Base-by-base conservation (phyloP, 2,113 vertebrate genomes). In the Anarrhichthys ocellatus region DNA sequence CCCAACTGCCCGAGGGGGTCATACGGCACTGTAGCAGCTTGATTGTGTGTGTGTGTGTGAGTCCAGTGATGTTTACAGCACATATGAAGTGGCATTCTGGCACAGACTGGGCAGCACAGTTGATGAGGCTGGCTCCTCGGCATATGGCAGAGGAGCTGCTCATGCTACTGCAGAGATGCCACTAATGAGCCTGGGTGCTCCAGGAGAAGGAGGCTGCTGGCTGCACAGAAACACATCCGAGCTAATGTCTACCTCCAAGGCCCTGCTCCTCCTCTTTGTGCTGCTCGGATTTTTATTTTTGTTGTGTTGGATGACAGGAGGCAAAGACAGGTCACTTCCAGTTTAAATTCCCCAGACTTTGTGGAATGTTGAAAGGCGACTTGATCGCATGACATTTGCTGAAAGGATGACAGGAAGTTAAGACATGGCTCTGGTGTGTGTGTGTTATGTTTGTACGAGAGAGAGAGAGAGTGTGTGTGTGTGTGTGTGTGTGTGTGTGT, bases 131-230 rank as follows among this genome's bases (percentile, higher is more conserved):
- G 89, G 86, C 83, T 91, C 78, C 74, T 82, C 50, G 73, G 87
- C 93, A 94, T 95, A 94, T 94, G 93, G 93, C 87, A 50, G 62
- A 83, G 83, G 88, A 91, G 90, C 89, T 85, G 87, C 70, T 94
- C 88, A 85, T 89, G 92, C 90, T 89, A 87, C 90, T 91, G 94
- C 89, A 90, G 88, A 92, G 91, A 92, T 83, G 65, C 76, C 84
- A 83, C 89, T 94, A 94, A 94, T 92, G 91, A 93, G 92, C 82
- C 79, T 20, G 78, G 44, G 73, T 86, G 85, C 90, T 91, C 70
- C 85, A 86, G 86, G 90, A 93, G 91, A 75, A 76, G 88, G 68
- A 83, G 78, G 69, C 89, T 88, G 88, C 85, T 17, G 79, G 84
- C 83, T 86, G 85, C 67, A 86, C 63, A 80, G 40, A 81, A 82